These are phyloP conservation scores for Miichthys miiuy DNA, from an alignment of 2,797 vertebrate genomes.

Conservation along the genomic window DNA sequence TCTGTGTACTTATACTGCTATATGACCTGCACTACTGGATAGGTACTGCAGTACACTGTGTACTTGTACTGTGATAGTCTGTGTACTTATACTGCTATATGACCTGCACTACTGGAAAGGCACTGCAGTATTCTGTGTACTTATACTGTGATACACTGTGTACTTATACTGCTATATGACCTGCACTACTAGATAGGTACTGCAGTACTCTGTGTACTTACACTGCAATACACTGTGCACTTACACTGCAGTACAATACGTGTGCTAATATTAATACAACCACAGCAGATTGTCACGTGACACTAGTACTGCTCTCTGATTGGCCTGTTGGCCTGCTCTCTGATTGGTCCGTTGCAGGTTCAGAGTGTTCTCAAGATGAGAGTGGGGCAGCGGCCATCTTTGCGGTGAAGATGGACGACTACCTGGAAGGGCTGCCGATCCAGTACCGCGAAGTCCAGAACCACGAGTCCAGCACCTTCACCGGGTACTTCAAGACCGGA, in stretches of 20 bases:
- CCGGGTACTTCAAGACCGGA: slow-evolving; percentile 92
- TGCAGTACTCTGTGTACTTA: not conserved
- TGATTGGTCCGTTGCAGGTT: slow-evolving; percentile 76
- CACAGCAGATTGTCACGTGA: not conserved
- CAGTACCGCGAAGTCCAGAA: slow-evolving; percentile 92
- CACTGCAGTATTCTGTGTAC: not conserved
- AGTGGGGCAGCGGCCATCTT: slow-evolving; percentile 90
- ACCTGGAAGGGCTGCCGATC: slow-evolving; percentile 87
- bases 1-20: not conserved
- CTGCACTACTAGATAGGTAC: not conserved
- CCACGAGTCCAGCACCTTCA: slow-evolving; percentile 88
- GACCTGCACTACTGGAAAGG: too few relatives aligned
- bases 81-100: not conserved
- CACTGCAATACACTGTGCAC: slow-evolving; percentile 48
- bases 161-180: not conserved
- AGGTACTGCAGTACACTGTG: not conserved
- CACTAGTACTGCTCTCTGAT: slow-evolving; percentile 14
- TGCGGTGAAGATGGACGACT: slow-evolving; percentile 91
- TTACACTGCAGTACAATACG: not conserved
- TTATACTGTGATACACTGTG: slow-evolving; percentile 44
- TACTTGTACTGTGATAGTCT: not conserved
- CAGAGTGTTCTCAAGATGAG: slow-evolving; percentile 90
- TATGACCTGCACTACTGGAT: too few relatives aligned
- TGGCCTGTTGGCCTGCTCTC: not conserved
- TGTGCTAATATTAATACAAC: not conserved